phyloP scores from a whole-genome alignment of 2,888 invertebrate species.

The Stenolophus ochropezus region DNA sequence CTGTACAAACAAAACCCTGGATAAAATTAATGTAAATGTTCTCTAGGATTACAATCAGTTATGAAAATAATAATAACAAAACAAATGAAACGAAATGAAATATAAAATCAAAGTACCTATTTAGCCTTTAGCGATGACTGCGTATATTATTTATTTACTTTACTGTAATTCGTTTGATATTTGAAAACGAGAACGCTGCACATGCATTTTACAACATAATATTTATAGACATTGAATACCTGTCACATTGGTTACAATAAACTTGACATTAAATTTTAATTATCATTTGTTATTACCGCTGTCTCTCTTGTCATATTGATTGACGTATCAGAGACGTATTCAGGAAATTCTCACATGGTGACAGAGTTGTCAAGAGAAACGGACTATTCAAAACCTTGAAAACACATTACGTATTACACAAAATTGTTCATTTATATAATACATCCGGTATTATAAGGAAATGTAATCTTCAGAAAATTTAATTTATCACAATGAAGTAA shows the following conservation, averaged over 20 bases:
- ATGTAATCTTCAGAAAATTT: no score
- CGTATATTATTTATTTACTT: neutral
- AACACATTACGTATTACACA: no score
- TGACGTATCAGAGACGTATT: neutral
- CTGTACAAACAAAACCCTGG: neutral
- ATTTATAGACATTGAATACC: slow-evolving; percentile 24
- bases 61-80: neutral
- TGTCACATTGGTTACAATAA: slow-evolving; percentile 8
- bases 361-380: neutral
- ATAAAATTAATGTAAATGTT: neutral
- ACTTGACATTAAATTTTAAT: slow-evolving; percentile 35
- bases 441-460: no score
- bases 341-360: neutral
- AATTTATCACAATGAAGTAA: no score
- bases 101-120: neutral
- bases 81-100: neutral
- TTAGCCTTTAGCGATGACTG: neutral
- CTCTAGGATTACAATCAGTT: neutral
- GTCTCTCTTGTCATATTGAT: slow-evolving; percentile 1
- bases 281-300: slow-evolving; percentile 3
- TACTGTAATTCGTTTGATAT: neutral
- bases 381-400: no score
- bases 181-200: neutral
- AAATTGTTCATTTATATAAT: no score
- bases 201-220: slow-evolving; percentile 2